Base-by-base conservation (phyloP, 2,888 invertebrate species). In the Oscheius myriophilus region DNA sequence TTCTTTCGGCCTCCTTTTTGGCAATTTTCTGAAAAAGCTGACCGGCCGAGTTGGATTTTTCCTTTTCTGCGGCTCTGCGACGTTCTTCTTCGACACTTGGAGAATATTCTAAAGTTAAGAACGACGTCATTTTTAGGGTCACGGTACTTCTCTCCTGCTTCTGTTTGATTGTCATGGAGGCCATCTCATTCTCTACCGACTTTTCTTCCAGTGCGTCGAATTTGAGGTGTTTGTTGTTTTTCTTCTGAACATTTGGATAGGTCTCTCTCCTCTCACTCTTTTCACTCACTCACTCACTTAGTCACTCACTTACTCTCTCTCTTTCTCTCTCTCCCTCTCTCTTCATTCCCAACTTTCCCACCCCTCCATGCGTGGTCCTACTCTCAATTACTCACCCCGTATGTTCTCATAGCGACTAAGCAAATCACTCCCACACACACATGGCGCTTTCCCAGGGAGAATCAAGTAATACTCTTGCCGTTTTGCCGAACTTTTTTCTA, bases 251-350 rank as follows among this genome's bases (percentile, higher is more conserved):
- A 23, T 25, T 58, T 14, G 21, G n/a, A 18, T n/a, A n/a, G n/a
- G 41, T 42, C 57, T 57, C 42, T 57, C 55, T 26, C 21, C n/a
- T 21, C 23, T 41, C 68, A 59, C 46, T 46, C 46, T 46, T 46
- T 46, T 67, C 53, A 26, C 59, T 65, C 65, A 65, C 64, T 55
- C 16, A 7, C 1, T 9, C 43, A 25, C 12, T 14, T 9, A 6
- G 21, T 14, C 41, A 26, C 69, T 71, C 64, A 59, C 53, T 55
- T 18, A 45, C 52, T 33, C 42, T 55, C 57, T 49, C 51, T 65
- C 63, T 58, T 52, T 62, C 43, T 55, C 61, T 52, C 66, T 52
- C 53, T 69, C 63, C 63, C 55, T 64, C 49, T 55, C 51, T 64
- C 59, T 58, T 11, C 12, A 3, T 46, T 11, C 12, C 46, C 18